Evolutionary conservation across 2,888 invertebrate genomes (phyloP).

Genomic region (Cosmopolites sordidus): DNA sequence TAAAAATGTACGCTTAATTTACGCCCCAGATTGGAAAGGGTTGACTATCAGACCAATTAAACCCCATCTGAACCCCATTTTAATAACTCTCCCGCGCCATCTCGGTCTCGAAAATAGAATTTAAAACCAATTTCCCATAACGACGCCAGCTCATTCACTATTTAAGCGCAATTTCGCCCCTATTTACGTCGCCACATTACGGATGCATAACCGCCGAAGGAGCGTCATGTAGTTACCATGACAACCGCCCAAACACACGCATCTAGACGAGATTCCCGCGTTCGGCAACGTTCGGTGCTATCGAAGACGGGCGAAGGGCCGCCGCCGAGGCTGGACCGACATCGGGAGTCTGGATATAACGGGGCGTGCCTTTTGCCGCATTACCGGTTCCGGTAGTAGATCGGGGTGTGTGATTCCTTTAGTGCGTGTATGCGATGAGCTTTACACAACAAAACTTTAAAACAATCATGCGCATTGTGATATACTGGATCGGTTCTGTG

Average conservation of each 20-base stretch:
- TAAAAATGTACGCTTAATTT: no score
- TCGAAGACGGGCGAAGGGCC: no score
- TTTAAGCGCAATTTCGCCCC: slow-evolving; percentile 30
- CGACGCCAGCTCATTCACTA: slow-evolving; percentile 26
- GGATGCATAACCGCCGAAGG: slow-evolving; percentile 30
- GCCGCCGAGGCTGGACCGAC: slow-evolving; percentile 20
- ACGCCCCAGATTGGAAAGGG: no score
- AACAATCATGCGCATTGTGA: background rate
- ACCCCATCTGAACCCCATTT: no score
- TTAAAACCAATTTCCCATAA: slow-evolving; percentile 1
- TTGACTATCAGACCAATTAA: no score
- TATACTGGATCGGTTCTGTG: background rate
- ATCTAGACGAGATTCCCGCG: no score
- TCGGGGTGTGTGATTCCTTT: background rate
- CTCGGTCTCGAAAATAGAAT: background rate
- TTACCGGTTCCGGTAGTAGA: slow-evolving; percentile 31
- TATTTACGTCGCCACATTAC: slow-evolving; percentile 28
- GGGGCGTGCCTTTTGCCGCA: slow-evolving; percentile 44
- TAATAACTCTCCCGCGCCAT: no score
- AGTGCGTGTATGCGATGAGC: no score
- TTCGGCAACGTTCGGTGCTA: no score
- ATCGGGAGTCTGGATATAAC: slow-evolving; percentile 38
- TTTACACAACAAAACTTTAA: no score
- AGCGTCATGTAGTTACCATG: slow-evolving; percentile 29
- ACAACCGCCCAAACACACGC: slow-evolving; percentile 24